Base-by-base conservation (phyloP, 2,888 invertebrate species). In the Deilephila elpenor region DNA sequence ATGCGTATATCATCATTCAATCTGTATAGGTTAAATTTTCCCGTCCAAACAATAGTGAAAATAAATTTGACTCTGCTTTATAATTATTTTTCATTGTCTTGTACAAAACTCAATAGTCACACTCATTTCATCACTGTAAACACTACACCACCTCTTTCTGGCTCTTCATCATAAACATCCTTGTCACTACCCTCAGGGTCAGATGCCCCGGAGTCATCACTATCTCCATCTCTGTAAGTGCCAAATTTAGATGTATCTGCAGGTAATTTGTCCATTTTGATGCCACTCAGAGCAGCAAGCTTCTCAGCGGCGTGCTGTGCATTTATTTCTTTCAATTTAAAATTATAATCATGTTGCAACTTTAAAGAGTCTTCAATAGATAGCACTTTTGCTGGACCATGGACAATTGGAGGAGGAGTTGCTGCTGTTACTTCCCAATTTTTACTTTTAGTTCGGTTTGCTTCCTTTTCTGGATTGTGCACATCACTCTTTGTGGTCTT, bases 341-440 rank as follows among this genome's bases (percentile, higher is more conserved):
- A 77, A 76, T 91, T 93, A 75, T 96, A 93, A 64, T 95, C 92
- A 75, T 91, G 94, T 82, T 96, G 96, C 20, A 96, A 86, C 74
- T 88, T 89, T 5, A 96, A 84, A 0, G 96, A 96, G 79, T 96
- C 96, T 74, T 95, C 93, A 72, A 96, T 84, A 70, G 89, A 89
- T 72, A 96, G 84, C 19, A 91, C 76, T 87, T 96, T 95, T 3
- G 91, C 92, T 56, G 95, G 91, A 72, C 95, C 95, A 80, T 96
- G 95, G 60, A 96, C 82, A 60, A 92, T 95, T 0, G 93, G 92
- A 0, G 96, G 96, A 59, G 96, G 96, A 8, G 96, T 96, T 7
- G 96, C 96, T 19, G 96, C 95, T 0, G 96, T 96, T 6, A 95
- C 91, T 87, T 96, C 96, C 96, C 96, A 96, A 79, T 95, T 80